These are phyloP conservation scores for Calyptomena viridis DNA, from an alignment of 2,113 vertebrate species.

Conservation along the genomic window DNA sequence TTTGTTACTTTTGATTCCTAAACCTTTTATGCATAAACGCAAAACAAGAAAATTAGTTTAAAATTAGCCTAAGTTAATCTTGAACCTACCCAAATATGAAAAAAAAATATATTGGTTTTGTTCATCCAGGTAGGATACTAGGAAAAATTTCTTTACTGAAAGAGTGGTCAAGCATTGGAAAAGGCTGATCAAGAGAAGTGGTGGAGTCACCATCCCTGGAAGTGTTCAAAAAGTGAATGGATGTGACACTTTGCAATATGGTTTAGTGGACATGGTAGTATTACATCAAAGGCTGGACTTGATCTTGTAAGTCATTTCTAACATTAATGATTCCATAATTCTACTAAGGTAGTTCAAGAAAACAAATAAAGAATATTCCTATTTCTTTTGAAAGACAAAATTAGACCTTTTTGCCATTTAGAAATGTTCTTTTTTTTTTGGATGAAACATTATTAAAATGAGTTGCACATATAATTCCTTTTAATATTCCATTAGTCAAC, in stretches of 20 bases:
- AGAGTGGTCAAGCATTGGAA: not conserved
- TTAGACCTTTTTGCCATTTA: not conserved
- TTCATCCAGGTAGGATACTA: not conserved
- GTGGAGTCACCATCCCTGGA: not conserved
- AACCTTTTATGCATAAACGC: not conserved
- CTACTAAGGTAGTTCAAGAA: not conserved
- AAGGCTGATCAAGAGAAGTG: not conserved
- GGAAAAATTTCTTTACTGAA: not conserved
- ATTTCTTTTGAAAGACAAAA: not conserved
- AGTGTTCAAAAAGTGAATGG: not conserved
- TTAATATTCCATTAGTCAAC: conserved; percentile 9
- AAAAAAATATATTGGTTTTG: not conserved
- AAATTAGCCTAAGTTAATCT: not conserved
- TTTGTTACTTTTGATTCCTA: not conserved
- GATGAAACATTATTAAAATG: not conserved
- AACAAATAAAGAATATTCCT: not conserved
- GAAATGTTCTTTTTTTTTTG: not conserved
- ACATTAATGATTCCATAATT: not conserved
- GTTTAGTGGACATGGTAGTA: not conserved
- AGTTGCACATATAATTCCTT: not conserved
- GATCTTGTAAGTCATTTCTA: not conserved
- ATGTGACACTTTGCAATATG: not conserved
- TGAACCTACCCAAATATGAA: not conserved
- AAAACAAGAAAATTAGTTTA: not conserved
- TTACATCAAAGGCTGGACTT: not conserved